Base-by-base conservation (phyloP, 2,113 vertebrate species). In the Misgurnus mizolepis region DNA sequence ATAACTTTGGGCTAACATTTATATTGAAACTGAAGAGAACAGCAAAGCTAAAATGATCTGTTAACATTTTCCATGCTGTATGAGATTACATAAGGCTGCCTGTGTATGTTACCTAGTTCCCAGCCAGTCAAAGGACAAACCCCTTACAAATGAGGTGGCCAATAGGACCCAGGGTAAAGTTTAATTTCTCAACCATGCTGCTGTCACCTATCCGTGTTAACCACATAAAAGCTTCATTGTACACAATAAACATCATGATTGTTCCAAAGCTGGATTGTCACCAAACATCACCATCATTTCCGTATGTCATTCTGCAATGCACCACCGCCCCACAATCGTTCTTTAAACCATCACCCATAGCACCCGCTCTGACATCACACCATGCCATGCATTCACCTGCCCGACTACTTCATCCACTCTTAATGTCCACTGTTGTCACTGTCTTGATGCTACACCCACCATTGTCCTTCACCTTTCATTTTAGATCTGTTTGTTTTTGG, bases 21-120 rank as follows among this genome's bases (percentile, higher is more conserved):
- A 17, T 34, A 65, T 65, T 65, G 14, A 45, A 45, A 45, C 2
- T 53, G 12, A 12, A 5, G 71, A 22, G 15, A 72, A 14, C 6
- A 72, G 17, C 6, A 41, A 58, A 22, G 41, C 9, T 53, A 14
- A 53, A 53, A 12, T 53, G 12, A 53, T 11, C 11, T 53, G 49
- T 12, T 53, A 56, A 71, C 40, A 71, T 71, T 3, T 58, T 56
- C 53, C n/a, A 6, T n/a, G 5, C 22, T 68, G 65, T 45, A 11
- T 67, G 41, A 67, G 65, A 67, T 84, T 60, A n/a, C 41, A 78
- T 69, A 55, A 84, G 76, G 64, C 64, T 61, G 71, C 71, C 76
- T 80, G 67, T 92, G 85, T 92, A 85, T 91, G 88, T 89, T 86
- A 90, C 83, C 82, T 91, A 93, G 90, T 89, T 91, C 86, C 88